A percentile compares a stretch with the other conserved stretches of the same genome.
Evolutionary conservation across 2,113 vertebrate species (phyloP).

Genomic region (Polypterus senegalus): DNA sequence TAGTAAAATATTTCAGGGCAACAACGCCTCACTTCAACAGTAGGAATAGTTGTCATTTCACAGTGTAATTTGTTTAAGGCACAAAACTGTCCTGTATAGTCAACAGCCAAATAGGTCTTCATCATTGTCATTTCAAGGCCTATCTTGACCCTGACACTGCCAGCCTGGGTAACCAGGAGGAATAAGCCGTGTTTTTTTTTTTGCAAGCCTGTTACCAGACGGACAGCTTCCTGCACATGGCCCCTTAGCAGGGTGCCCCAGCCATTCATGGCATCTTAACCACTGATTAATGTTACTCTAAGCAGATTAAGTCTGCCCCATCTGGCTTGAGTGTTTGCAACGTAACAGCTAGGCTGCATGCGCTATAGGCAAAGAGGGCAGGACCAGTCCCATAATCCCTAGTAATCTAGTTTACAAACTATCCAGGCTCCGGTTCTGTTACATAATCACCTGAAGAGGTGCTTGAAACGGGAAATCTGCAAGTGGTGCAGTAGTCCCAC

Average conservation of each 20-base stretch:
- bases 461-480: constrained; percentile 37
- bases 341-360: constrained; percentile 27
- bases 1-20: too few relatives aligned
- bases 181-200: too few relatives aligned
- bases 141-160: too few relatives aligned
- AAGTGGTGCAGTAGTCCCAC: constrained; percentile 16
- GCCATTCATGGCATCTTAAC: constrained; percentile 51
- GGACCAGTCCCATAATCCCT: constrained; percentile 37
- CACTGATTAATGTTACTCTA: constrained; percentile 59
- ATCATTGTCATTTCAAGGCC: too few relatives aligned
- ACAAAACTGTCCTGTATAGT: too few relatives aligned
- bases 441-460: constrained; percentile 45
- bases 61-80: too few relatives aligned
- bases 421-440: constrained; percentile 46
- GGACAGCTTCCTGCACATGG: too few relatives aligned
- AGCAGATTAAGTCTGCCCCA: constrained; percentile 60
- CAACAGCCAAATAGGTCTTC: too few relatives aligned
- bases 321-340: constrained; percentile 56
- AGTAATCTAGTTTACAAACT: constrained; percentile 62
- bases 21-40: too few relatives aligned
- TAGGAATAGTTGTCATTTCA: too few relatives aligned
- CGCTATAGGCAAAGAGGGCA: constrained; percentile 27
- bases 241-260: constrained; percentile 21
- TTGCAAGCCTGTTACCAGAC: too few relatives aligned
- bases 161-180: too few relatives aligned